A percentile compares a stretch with the other conserved stretches of the same genome.
phyloP scores from a whole-genome alignment of 53 echinoderm and acorn worm species.

The Arbacia lixula region DNA sequence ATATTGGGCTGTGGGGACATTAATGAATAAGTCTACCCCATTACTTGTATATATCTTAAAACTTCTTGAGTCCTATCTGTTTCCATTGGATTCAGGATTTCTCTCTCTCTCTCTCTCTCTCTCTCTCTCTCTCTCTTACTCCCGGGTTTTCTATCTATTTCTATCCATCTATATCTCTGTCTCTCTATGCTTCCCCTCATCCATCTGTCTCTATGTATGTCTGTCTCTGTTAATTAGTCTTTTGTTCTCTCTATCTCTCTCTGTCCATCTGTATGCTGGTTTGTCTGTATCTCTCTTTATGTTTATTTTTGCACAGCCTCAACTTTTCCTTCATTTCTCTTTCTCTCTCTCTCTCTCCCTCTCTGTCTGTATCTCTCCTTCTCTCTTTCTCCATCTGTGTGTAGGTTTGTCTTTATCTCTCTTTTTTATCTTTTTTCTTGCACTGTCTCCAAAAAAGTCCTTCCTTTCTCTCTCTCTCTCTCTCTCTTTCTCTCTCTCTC shows the following conservation, averaged over 20 bases:
- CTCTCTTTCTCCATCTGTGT: background rate
- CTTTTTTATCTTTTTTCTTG: background rate
- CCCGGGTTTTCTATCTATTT: too few species aligned
- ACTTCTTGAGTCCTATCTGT: too few species aligned
- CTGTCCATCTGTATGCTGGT: background rate
- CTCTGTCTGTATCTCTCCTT: background rate
- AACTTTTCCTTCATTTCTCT: background rate
- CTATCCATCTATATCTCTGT: too few species aligned
- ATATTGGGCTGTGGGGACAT: too few species aligned
- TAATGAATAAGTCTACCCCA: too few species aligned
- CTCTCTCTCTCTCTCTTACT: too few species aligned
- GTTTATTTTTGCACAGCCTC: background rate
- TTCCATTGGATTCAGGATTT: too few species aligned
- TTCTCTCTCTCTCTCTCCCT: background rate
- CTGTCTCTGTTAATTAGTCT: background rate
- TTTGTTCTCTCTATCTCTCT: background rate
- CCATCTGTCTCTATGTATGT: background rate
- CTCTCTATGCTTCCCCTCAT: too few species aligned
- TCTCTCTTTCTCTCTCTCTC: background rate
- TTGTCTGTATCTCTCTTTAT: background rate
- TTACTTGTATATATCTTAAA: too few species aligned
- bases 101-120: too few species aligned
- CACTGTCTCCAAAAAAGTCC: too few species aligned
- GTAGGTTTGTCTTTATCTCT: conserved; percentile 5
- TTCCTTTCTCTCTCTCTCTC: background rate